phyloP scores from a whole-genome alignment of 2,888 invertebrate species.

The Apodemia duryi region DNA sequence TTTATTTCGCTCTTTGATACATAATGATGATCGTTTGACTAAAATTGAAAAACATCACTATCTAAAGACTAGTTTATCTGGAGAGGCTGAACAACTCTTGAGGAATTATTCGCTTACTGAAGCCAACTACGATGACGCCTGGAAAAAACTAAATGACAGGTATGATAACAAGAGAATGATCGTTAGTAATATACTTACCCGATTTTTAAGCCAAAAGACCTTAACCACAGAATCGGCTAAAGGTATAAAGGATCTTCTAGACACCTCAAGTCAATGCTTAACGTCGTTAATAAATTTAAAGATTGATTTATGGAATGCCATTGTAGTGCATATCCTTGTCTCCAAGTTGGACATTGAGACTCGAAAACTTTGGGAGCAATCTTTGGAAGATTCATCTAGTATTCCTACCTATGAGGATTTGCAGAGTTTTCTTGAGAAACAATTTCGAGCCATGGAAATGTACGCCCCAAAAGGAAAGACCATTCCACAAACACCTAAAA shows the following conservation, averaged over 20 bases:
- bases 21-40: background rate
- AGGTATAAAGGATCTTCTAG: conserved; percentile 34
- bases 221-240: conserved; percentile 24
- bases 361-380: conserved; percentile 31
- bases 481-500: too few relatives aligned
- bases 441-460: too few relatives aligned
- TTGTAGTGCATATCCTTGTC: conserved; percentile 28
- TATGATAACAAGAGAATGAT: conserved; percentile 30
- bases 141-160: conserved; percentile 28
- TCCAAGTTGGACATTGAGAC: conserved; percentile 31
- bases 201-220: conserved; percentile 31
- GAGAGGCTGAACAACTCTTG: conserved; percentile 21
- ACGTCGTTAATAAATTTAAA: conserved; percentile 27
- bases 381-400: too few relatives aligned
- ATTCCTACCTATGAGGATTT: too few relatives aligned
- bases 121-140: conserved; percentile 31
- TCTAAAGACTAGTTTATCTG: conserved; percentile 16
- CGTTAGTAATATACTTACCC: conserved; percentile 29
- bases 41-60: conserved; percentile 18
- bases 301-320: conserved; percentile 29
- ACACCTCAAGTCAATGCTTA: too few relatives aligned
- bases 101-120: conserved; percentile 23
- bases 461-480: too few relatives aligned
- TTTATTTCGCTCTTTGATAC: conserved; percentile 20
- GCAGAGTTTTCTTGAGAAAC: too few relatives aligned